Conservation (phyloP, 2,113 vertebrate genomes). For the Ifrita kowaldi region DNA sequence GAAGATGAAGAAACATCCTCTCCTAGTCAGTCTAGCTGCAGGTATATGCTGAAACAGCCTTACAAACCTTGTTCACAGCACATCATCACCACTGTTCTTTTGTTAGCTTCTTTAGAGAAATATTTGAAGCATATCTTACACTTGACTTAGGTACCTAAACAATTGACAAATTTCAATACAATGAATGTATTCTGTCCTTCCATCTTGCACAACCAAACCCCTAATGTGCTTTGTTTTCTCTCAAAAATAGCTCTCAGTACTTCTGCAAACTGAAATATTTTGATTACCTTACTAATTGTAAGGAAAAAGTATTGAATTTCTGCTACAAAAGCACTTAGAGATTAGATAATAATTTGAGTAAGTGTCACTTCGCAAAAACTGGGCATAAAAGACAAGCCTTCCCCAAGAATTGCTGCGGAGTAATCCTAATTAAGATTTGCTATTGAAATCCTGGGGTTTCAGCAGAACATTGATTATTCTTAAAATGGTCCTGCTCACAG, state of each 20-base stretch:
- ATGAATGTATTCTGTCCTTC: neutral
- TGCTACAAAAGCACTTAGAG: neutral
- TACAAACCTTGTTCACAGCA: neutral
- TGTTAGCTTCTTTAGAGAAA: neutral
- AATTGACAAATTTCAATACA: neutral
- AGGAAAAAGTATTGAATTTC: neutral
- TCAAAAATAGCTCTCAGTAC: neutral
- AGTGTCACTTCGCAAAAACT: neutral
- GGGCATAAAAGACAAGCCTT: neutral
- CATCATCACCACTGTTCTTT: neutral
- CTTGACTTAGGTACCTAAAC: neutral
- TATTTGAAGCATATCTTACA: neutral
- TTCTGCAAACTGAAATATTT: neutral
- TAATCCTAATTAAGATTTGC: conserved; percentile 12
- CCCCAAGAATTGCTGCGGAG: neutral
- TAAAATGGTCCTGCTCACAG: conserved; percentile 21
- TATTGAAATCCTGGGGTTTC: neutral
- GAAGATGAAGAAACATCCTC: neutral
- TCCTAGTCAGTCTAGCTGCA: neutral
- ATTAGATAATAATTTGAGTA: neutral
- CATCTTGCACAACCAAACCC: neutral
- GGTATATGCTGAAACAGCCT: neutral
- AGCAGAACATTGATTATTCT: conserved; percentile 25
- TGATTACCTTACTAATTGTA: neutral
- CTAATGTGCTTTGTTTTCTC: neutral